These are phyloP conservation scores for Dorcus hopei DNA, from an alignment of 2,888 invertebrate species.

Conservation along the genomic window DNA sequence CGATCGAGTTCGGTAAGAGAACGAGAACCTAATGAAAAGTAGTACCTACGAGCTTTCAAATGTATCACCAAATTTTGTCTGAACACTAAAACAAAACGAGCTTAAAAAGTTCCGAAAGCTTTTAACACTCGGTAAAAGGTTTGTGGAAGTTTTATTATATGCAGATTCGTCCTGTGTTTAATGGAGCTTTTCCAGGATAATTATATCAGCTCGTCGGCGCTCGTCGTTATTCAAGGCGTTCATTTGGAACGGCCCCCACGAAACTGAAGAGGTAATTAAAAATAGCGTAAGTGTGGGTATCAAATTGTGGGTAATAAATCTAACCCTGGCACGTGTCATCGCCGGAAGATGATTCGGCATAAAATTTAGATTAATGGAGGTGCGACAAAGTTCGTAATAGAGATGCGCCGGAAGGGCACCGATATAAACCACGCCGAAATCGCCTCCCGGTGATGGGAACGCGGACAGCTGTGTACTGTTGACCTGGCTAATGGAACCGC, in stretches of 20 bases:
- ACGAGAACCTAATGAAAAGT: background rate
- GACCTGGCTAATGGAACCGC: conserved; percentile 44
- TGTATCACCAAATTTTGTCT: conserved; percentile 3
- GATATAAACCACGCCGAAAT: conserved; percentile 32
- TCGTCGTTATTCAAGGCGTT: conserved; percentile 8
- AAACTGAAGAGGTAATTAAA: too few relatives aligned
- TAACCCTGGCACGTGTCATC: conserved; percentile 55
- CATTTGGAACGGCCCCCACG: too few relatives aligned
- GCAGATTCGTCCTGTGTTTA: conserved; percentile 27
- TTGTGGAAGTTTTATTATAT: conserved; percentile 30
- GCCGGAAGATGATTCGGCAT: conserved; percentile 45
- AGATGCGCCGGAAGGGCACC: conserved; percentile 39
- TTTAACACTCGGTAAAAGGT: conserved; percentile 32
- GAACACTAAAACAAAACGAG: conserved; percentile 24
- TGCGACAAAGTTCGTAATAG: conserved; percentile 36
- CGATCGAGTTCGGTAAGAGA: background rate
- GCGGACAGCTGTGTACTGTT: conserved; percentile 38
- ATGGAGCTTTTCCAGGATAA: conserved; percentile 25
- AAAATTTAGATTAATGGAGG: conserved; percentile 43
- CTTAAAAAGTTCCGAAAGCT: conserved; percentile 29
- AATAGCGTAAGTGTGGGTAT: too few relatives aligned
- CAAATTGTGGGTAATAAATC: conserved; percentile 10
- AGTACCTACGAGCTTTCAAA: background rate
- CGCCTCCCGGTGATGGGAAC: conserved; percentile 30
- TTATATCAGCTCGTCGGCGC: conserved; percentile 17